Evolutionary conservation across 2,888 invertebrate species (phyloP), one percentile per base, ranked within the genome.

Genomic region (Trissolcus japonicus): DNA sequence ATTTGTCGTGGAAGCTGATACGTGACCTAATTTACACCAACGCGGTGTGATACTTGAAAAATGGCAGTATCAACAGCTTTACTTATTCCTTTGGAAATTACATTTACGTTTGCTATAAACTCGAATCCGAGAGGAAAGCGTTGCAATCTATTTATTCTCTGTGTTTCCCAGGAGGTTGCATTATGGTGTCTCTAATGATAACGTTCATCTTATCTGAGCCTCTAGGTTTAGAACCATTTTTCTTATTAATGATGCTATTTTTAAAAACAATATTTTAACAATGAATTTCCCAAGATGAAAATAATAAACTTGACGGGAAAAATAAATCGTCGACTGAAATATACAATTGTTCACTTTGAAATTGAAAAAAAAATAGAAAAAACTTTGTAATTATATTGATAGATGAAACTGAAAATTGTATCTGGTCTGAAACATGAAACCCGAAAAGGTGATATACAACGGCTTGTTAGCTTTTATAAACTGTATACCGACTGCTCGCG

Each of bases 21-120:
- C 53, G 59, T 67, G 67, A 59, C 67, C 67, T 41, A 60, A 53
- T 68, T 59, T 60, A 46, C 43, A 14, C 13, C 17, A 68, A 25
- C 35, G 9, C 35, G 29, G 14, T 29, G 43, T 14, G 9, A 53
- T 54, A 54, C 57, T 59, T 53, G 59, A 68, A 67, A 67, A 67
- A 59, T 57, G 25, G 43, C 43, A 14, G 46, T 43, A 53, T 48
- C 48, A 65, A 35, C 43, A 46, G 43, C 19, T 65, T 19, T 29
- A 56, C 29, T 46, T 11, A 11, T 56, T 56, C 29, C 63, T 56
- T 16, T 40, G 25, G 17, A 55, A 54, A 55, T 63, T 63, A 63
- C 55, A 17, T 43, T 41, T 53, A 21, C 53, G 50, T 51, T 51
- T 19, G 25, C 35, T 17, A 50, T 61, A 61, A 61, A 61, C 48